These are phyloP conservation scores for Anguilla anguilla DNA, from an alignment of 2,797 vertebrate genomes.

Conservation along the genomic window DNA sequence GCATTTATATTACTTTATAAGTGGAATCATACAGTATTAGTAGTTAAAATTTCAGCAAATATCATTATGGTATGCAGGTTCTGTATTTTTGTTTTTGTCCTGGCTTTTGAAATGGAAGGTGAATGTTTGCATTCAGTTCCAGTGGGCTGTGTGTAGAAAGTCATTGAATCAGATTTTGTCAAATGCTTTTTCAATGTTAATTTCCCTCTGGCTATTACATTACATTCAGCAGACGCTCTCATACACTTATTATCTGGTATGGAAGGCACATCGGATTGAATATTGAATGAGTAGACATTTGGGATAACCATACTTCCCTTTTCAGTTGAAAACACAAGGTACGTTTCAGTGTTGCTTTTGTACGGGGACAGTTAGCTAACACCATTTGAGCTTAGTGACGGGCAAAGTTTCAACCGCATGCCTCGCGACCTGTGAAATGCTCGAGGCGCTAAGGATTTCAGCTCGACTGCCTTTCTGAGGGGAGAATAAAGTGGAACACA, in stretches of 20 bases:
- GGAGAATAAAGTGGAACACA: not conserved
- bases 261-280: not conserved
- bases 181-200: not conserved
- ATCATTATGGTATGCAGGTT: not conserved
- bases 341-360: not conserved
- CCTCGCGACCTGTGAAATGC: not conserved
- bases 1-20: not conserved
- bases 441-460: not conserved
- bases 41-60: not conserved
- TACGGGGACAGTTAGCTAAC: not conserved
- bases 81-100: not conserved
- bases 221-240: too few relatives aligned
- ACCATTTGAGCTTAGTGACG: too few relatives aligned
- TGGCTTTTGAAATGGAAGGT: not conserved
- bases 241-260: not conserved
- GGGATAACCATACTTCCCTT: not conserved
- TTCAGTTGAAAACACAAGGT: not conserved
- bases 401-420: not conserved
- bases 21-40: not conserved
- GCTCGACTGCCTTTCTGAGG: too few relatives aligned
- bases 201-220: too few relatives aligned
- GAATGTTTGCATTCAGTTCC: not conserved
- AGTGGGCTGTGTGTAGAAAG: not conserved
- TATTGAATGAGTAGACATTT: not conserved
- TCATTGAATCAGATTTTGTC: not conserved